phyloP scores from a whole-genome alignment of 2,888 invertebrate genomes.

The Auanema freiburgensis region DNA sequence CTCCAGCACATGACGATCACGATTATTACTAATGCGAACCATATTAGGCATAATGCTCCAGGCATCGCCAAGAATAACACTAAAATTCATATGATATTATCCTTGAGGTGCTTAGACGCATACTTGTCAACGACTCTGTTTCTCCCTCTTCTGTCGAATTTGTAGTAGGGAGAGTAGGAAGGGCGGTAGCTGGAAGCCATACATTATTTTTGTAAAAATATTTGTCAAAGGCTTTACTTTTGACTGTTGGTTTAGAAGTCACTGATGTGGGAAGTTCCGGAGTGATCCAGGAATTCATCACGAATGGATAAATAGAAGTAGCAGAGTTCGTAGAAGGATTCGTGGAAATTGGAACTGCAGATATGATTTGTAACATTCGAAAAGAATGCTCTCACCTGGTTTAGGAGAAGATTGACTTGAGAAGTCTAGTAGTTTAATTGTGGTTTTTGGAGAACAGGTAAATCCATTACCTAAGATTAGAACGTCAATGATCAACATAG shows the following conservation, averaged over 20 bases:
- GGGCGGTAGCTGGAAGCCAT: constrained; percentile 1
- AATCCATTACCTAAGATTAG: too few relatives aligned
- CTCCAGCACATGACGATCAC: constrained; percentile 35
- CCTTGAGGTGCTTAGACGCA: background rate
- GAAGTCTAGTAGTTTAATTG: too few relatives aligned
- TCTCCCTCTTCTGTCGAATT: constrained; percentile 1
- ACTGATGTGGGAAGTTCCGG: constrained; percentile 8
- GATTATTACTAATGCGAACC: constrained; percentile 44
- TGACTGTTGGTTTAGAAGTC: background rate
- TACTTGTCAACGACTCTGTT: constrained; percentile 11
- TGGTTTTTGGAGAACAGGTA: too few relatives aligned
- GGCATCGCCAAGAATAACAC: constrained; percentile 39
- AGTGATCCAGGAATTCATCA: constrained; percentile 13
- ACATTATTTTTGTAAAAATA: background rate
- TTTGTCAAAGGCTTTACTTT: background rate
- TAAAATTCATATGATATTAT: constrained; percentile 26
- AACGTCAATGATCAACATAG: too few relatives aligned
- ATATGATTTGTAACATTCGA: too few relatives aligned
- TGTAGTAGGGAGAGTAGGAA: background rate
- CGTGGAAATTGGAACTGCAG: too few relatives aligned
- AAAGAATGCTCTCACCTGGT: too few relatives aligned
- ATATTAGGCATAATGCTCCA: constrained; percentile 33
- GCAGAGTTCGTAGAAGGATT: too few relatives aligned
- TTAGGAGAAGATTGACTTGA: too few relatives aligned
- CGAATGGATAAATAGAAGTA: too few relatives aligned